These are phyloP conservation scores for Scaptomyza cyrtandrae DNA, from an alignment of 2,888 invertebrate species.

Conservation along the genomic window DNA sequence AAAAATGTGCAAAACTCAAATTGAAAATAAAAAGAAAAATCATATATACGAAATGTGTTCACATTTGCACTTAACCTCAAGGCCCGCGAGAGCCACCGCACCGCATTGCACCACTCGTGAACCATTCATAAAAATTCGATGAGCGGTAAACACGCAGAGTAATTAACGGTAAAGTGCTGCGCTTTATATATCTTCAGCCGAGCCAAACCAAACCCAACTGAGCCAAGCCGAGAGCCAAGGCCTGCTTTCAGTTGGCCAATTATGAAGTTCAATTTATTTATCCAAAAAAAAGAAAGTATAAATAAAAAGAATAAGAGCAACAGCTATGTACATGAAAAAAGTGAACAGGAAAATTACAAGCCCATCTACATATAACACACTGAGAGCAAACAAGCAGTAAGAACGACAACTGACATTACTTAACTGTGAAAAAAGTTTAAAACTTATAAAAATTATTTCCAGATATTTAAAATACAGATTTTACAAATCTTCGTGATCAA, in stretches of 20 bases:
- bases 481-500: not conserved
- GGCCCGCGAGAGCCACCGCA: conserved; percentile 21
- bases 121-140: conserved; percentile 76
- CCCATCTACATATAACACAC: conserved; percentile 37
- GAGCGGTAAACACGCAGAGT: conserved; percentile 77
- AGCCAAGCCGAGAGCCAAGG: conserved; percentile 3
- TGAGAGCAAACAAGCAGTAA: not conserved
- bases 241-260: conserved; percentile 71
- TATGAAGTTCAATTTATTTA: conserved; percentile 75
- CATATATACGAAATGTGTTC: conserved; percentile 33
- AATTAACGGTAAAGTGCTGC: conserved; percentile 74
- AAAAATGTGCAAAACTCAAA: conserved; percentile 63
- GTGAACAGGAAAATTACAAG: conserved; percentile 36
- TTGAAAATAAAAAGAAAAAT: conserved; percentile 30
- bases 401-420: too few species aligned
- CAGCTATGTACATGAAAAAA: conserved; percentile 10
- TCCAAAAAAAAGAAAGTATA: conserved; percentile 21
- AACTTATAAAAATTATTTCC: not conserved
- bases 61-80: conserved; percentile 71
- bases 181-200: conserved; percentile 45
- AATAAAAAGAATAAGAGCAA: conserved; percentile 40
- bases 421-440: not conserved
- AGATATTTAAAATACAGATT: not conserved
- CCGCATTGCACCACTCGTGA: conserved; percentile 13
- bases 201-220: conserved; percentile 9